These are phyloP conservation scores for Unio delphinus DNA, from an alignment of 2,888 invertebrate species.

Conservation along the genomic window DNA sequence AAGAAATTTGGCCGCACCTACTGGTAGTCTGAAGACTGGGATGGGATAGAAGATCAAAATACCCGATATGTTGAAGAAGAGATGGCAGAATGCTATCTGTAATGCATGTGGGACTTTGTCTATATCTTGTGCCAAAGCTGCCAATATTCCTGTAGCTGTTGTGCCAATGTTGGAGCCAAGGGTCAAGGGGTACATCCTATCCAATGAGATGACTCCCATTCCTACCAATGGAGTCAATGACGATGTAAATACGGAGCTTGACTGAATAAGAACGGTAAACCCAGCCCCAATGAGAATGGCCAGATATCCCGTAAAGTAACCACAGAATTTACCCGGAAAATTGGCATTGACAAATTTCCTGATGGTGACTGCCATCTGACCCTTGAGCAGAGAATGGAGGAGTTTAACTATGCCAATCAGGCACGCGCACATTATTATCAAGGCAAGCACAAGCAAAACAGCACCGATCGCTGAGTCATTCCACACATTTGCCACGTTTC, in stretches of 20 bases:
- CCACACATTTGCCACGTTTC: constrained; percentile 25
- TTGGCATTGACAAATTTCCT: constrained; percentile 67
- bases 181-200: constrained; percentile 75
- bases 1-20: constrained; percentile 73
- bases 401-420: constrained; percentile 74
- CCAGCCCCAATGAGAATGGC: constrained; percentile 74
- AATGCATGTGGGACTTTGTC: constrained; percentile 52
- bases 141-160: constrained; percentile 75
- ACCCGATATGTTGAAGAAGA: constrained; percentile 69
- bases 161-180: constrained; percentile 77
- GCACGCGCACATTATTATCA: constrained; percentile 73
- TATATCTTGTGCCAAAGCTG: constrained; percentile 71
- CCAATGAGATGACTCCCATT: constrained; percentile 74
- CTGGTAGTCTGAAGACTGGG: constrained; percentile 74
- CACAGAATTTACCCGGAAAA: constrained; percentile 61
- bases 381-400: constrained; percentile 64
- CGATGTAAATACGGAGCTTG: constrained; percentile 76
- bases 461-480: constrained; percentile 71
- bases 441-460: constrained; percentile 72
- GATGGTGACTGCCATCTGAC: constrained; percentile 58
- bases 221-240: constrained; percentile 76
- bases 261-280: constrained; percentile 76
- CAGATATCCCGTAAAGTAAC: constrained; percentile 74
- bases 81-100: constrained; percentile 68
- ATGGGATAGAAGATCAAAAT: constrained; percentile 75